Conservation (phyloP, 2,888 invertebrate genomes). For the Micoletzkya japonica region DNA sequence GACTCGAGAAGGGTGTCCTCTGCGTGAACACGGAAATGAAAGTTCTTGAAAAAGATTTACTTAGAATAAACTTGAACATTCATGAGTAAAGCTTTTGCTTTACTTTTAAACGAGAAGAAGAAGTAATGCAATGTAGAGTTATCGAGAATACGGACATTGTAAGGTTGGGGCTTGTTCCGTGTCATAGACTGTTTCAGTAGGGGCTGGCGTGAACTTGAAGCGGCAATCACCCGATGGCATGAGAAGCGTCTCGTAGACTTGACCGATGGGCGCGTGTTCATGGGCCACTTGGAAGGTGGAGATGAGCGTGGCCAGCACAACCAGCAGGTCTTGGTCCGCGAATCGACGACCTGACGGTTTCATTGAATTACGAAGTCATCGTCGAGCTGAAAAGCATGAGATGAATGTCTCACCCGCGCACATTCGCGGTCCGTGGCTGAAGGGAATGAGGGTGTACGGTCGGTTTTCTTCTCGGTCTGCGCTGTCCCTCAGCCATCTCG, state of each 20-base stretch:
- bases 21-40: too few species aligned
- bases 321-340: conserved; percentile 70
- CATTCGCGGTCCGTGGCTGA: conserved; percentile 70
- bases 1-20: too few species aligned
- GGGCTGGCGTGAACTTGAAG: conserved; percentile 43
- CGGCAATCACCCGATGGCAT: conserved; percentile 65
- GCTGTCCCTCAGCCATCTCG: conserved; percentile 75
- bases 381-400: too few species aligned
- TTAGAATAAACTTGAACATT: too few species aligned
- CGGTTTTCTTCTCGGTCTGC: conserved; percentile 60
- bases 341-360: conserved; percentile 67
- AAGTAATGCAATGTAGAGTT: too few species aligned
- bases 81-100: too few species aligned
- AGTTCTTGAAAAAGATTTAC: too few species aligned
- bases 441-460: conserved; percentile 69
- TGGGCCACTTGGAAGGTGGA: conserved; percentile 67
- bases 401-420: conserved; percentile 68
- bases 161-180: too few species aligned
- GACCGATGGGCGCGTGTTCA: conserved; percentile 62
- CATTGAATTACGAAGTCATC: background rate
- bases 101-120: too few species aligned
- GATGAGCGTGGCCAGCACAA: conserved; percentile 66
- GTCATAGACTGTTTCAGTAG: too few species aligned
- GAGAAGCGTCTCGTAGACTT: conserved; percentile 67
- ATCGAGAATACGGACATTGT: too few species aligned